phyloP scores from a whole-genome alignment of 2,888 invertebrate genomes.

The Polylopha cassiicola region DNA sequence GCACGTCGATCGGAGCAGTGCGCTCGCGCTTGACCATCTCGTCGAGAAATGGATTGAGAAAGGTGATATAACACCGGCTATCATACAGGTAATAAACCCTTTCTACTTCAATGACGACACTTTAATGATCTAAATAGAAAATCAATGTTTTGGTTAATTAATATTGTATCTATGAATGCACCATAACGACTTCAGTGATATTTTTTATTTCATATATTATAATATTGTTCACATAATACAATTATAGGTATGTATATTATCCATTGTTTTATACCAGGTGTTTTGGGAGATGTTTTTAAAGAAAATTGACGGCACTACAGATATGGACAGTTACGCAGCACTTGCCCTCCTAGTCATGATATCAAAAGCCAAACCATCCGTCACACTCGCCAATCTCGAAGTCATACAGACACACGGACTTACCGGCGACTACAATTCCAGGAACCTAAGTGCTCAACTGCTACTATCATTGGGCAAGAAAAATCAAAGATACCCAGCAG shows the following conservation, averaged over 20 bases:
- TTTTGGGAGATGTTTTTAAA: conserved; percentile 91
- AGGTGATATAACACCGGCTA: conserved; percentile 59
- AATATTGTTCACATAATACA: too few species aligned
- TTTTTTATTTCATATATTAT: too few species aligned
- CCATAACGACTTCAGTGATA: too few species aligned
- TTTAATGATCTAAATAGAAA: too few species aligned
- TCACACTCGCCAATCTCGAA: conserved; percentile 82
- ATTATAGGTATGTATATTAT: not conserved
- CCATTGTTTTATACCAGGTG: conserved; percentile 68
- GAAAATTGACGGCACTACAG: conserved; percentile 82
- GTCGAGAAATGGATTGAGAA: conserved; percentile 62
- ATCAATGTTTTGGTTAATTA: too few species aligned
- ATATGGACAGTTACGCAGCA: conserved; percentile 84
- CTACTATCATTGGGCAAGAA: conserved; percentile 55
- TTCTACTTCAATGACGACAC: not conserved
- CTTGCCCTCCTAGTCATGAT: conserved; percentile 87
- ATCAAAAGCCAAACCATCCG: conserved; percentile 75
- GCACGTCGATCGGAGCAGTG: conserved; percentile 58
- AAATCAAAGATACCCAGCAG: conserved; percentile 56
- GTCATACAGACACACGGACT: conserved; percentile 85
- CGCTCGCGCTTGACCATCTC: conserved; percentile 62
- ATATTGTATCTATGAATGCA: too few species aligned
- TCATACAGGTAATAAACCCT: conserved; percentile 56
- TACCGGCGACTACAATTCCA: conserved; percentile 65
- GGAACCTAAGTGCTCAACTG: conserved; percentile 55